These are phyloP conservation scores for Esox masquinongy DNA, from an alignment of 2,797 vertebrate genomes.

Conservation along the genomic window DNA sequence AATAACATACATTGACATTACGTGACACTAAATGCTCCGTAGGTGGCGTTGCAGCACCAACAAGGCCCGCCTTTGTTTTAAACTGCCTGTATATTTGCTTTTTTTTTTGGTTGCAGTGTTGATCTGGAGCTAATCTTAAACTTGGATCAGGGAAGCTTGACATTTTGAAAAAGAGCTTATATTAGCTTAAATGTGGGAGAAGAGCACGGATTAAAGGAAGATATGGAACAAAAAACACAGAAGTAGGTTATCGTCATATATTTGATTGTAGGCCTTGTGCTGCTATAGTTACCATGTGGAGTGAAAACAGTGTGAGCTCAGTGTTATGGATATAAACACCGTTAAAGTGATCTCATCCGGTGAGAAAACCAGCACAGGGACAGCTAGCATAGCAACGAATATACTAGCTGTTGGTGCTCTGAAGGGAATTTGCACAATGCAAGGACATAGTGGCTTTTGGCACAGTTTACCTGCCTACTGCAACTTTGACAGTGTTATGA, in stretches of 20 bases:
- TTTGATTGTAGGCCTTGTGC: not conserved
- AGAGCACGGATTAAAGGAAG: not conserved
- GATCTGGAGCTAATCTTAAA: not conserved
- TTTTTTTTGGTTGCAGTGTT: not conserved
- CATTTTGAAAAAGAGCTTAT: not conserved
- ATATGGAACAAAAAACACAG: not conserved
- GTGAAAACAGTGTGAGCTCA: not conserved
- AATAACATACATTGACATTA: not conserved
- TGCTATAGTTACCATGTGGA: not conserved
- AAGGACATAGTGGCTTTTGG: not conserved
- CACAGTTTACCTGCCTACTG: not conserved
- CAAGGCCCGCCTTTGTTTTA: not conserved
- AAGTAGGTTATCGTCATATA: not conserved
- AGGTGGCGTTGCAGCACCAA: not conserved
- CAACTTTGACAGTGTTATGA: not conserved
- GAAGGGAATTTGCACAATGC: not conserved
- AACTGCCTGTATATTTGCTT: not conserved
- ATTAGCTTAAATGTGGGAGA: not conserved
- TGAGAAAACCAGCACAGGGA: not conserved
- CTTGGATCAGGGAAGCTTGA: not conserved
- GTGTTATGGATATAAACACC: not conserved
- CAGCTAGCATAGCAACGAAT: not conserved
- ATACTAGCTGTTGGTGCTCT: not conserved
- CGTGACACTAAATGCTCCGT: not conserved
- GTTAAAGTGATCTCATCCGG: not conserved